Conservation (phyloP, 2,113 vertebrate species). For the Bubo blakistoni region DNA sequence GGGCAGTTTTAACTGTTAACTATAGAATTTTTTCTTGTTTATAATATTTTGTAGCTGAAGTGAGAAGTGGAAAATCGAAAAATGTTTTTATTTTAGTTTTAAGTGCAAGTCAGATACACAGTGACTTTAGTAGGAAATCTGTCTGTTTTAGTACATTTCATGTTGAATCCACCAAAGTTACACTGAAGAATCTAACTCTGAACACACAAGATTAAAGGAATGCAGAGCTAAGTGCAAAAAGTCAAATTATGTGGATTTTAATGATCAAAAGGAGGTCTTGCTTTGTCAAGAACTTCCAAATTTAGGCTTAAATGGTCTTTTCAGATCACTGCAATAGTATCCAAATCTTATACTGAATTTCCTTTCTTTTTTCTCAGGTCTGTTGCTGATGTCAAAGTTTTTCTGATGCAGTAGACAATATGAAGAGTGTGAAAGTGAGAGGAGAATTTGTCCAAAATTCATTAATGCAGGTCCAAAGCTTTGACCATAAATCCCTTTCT, state of each 20-base stretch:
- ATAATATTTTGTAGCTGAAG: background rate
- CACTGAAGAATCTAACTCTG: background rate
- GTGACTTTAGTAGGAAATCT: background rate
- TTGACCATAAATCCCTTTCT: background rate
- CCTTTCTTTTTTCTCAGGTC: background rate
- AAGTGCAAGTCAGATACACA: background rate
- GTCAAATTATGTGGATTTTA: background rate
- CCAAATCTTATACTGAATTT: background rate
- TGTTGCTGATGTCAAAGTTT: background rate
- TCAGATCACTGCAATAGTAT: background rate
- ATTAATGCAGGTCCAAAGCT: background rate
- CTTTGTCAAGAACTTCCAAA: background rate
- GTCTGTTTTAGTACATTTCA: background rate
- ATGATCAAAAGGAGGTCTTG: background rate
- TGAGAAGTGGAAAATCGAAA: background rate
- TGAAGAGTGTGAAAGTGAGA: background rate
- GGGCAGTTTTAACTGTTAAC: background rate
- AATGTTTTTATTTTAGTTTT: background rate
- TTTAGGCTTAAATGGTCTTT: background rate
- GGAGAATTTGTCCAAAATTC: background rate
- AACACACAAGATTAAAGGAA: background rate
- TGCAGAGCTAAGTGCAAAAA: background rate
- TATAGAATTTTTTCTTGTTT: background rate
- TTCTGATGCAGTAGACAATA: background rate
- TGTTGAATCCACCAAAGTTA: background rate